A percentile compares a stretch with the other conserved stretches of the same genome.
Evolutionary conservation across 2,888 invertebrate genomes (phyloP).

Genomic region (Cosmorhoe ocellata): DNA sequence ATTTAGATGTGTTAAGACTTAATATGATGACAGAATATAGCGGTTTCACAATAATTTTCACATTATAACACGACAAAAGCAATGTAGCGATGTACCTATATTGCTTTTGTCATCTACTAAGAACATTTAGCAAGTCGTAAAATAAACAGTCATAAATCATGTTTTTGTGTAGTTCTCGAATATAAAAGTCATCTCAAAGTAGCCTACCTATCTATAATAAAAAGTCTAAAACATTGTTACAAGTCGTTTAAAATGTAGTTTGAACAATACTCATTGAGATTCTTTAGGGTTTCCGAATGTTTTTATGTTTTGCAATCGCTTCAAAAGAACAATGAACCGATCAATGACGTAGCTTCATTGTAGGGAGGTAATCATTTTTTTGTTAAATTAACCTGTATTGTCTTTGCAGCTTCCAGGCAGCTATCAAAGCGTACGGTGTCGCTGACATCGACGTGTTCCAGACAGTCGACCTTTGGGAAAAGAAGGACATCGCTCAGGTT

Average conservation of each 20-base stretch:
- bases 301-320: no score
- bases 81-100: no score
- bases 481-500: conserved; percentile 94
- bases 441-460: conserved; percentile 96
- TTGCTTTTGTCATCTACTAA: neutral
- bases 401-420: conserved; percentile 88
- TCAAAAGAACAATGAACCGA: no score
- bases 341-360: no score
- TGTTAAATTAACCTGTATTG: conserved; percentile 8
- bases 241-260: no score
- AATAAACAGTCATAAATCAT: neutral
- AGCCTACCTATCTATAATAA: neutral
- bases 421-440: conserved; percentile 94
- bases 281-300: no score
- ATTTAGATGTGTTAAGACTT: no score
- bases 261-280: no score
- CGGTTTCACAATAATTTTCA: neutral
- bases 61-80: no score
- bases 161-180: neutral
- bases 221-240: neutral
- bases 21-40: neutral
- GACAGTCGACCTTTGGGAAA: conserved; percentile 98
- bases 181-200: no score
- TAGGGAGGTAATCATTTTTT: no score
- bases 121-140: conserved; percentile 1